These are phyloP conservation scores for Drosophila parthenogenetica DNA, from an alignment of 2,888 invertebrate species.

Conservation along the genomic window DNA sequence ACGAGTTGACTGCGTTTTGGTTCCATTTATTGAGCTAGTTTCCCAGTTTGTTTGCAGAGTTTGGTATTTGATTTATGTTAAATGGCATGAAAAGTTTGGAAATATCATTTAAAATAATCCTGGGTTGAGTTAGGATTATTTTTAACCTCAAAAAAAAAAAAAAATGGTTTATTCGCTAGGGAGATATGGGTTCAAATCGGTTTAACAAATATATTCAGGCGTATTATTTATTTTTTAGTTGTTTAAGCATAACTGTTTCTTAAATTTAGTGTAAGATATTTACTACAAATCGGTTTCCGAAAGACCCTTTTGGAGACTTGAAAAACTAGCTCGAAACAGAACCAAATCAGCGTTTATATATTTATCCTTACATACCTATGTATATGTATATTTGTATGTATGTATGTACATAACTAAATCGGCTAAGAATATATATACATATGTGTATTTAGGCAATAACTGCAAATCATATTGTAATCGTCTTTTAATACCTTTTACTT, in stretches of 20 bases:
- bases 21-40: conserved; percentile 39
- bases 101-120: not conserved
- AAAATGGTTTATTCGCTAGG: no score
- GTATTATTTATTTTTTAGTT: no score
- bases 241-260: no score
- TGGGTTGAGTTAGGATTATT: not conserved
- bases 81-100: conserved; percentile 27
- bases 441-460: conserved; percentile 13
- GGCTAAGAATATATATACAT: not conserved
- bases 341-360: not conserved
- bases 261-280: no score
- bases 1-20: conserved; percentile 34
- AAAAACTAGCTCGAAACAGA: conserved; percentile 20
- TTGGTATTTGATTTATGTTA: conserved; percentile 35
- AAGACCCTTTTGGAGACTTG: not conserved
- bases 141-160: no score
- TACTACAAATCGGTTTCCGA: not conserved
- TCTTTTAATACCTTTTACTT: conserved; percentile 68
- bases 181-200: no score
- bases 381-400: no score
- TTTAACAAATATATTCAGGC: no score
- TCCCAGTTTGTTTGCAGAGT: conserved; percentile 12
- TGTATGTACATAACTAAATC: conserved; percentile 1
- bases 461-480: conserved; percentile 46
- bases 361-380: conserved; percentile 17